Evolutionary conservation across 1,140 invertebrate genomes (phyloP), one percentile per base, ranked within the genome.

Genomic region (Procambarus virginalis): DNA sequence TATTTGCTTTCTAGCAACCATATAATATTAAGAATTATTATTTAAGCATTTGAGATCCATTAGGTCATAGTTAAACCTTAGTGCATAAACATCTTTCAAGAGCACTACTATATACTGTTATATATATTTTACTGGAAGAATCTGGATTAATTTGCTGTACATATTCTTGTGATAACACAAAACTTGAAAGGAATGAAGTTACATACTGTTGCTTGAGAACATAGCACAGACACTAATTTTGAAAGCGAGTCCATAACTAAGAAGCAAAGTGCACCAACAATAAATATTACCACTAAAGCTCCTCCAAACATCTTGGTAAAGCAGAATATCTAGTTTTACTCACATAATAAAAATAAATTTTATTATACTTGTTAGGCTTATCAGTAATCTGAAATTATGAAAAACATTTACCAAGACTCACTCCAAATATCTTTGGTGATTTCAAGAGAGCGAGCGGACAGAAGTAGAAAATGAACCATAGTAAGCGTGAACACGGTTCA

Each of bases 241-340:
- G 12, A 68, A 17, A 3, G 64, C 49, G 51, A 17, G 45, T 9
- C 20, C 12, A 46, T 6, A 78, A 14, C 46, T 48, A n/a, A 1
- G 46, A 0, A n/a, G 77, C 77, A 78, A 34, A 34, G 46, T 51
- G 17, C 22, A 78, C 45, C 51, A 78, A 45, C 77, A 48, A 78
- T 78, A 46, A 78, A 78, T 14, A 46, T 51, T 78, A 78, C 77
- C 17, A 51, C 46, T 22, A 17, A 20, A 10, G 49, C 77, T 46
- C 46, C 77, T 78, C 77, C 77, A 78, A 14, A 78, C 77, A 78
- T 78, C 77, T 51, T 48, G 46, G 48, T n/a, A 46, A 51, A 78
- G 77, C 48, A 78, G 77, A 20, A 10, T 78, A 78, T 68, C 64
- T 68, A 68, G 20, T 17, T 68, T 68, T 68, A 68, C 64, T 68